phyloP scores from a whole-genome alignment of 2,113 vertebrate species.

The Scatophagus argus region DNA sequence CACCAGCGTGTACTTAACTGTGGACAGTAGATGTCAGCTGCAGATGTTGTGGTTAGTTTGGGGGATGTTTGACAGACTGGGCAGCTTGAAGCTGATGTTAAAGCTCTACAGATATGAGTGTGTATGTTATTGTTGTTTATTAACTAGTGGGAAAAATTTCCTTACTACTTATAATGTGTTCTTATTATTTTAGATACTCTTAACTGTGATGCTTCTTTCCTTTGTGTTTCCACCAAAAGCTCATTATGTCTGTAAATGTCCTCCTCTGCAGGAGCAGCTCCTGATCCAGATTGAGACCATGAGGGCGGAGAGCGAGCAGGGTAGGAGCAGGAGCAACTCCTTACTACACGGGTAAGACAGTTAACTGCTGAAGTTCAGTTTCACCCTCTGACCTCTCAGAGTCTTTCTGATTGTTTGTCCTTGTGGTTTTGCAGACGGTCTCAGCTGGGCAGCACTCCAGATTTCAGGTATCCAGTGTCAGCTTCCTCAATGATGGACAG shows the following conservation, averaged over 20 bases:
- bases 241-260: neutral
- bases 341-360: conserved; percentile 88
- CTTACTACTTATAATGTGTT: neutral
- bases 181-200: too few species aligned
- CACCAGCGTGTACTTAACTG: too few species aligned
- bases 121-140: too few species aligned
- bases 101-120: too few species aligned
- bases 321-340: conserved; percentile 87
- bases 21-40: too few species aligned
- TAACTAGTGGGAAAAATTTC: too few species aligned
- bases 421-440: conserved; percentile 81
- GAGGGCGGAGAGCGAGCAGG: conserved; percentile 90
- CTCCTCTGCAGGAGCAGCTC: conserved; percentile 89
- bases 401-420: neutral
- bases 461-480: conserved; percentile 92
- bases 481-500: conserved; percentile 88
- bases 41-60: too few species aligned
- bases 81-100: too few species aligned
- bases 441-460: conserved; percentile 90
- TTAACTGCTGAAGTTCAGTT: neutral
- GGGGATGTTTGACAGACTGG: too few species aligned
- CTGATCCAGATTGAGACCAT: conserved; percentile 91
- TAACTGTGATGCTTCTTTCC: neutral
- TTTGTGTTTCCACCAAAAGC: neutral
- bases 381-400: neutral